These are phyloP conservation scores for Emmelina monodactyla DNA, from an alignment of 2,888 invertebrate species.

Conservation along the genomic window DNA sequence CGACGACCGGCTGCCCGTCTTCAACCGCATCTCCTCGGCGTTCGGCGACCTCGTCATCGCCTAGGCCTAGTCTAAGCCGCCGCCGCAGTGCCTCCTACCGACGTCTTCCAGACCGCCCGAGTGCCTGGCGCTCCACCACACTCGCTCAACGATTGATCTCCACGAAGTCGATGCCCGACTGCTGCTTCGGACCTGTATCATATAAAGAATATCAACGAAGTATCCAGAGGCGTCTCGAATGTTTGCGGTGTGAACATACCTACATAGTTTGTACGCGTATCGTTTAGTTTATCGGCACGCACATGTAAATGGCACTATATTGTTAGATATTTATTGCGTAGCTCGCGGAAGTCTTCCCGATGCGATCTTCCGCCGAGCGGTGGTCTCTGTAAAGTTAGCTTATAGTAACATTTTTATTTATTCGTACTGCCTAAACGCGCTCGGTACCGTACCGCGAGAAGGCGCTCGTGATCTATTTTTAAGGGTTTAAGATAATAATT, in stretches of 20 bases:
- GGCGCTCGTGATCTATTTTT: constrained; percentile 67
- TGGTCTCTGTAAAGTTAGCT: constrained; percentile 65
- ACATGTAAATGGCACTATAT: constrained; percentile 64
- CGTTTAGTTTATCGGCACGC: constrained; percentile 52
- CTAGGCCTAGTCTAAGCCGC: constrained; percentile 58
- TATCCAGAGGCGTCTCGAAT: constrained; percentile 61
- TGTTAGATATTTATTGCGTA: constrained; percentile 63
- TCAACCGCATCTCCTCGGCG: constrained; percentile 63
- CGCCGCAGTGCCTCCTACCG: constrained; percentile 53
- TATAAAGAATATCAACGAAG: constrained; percentile 47
- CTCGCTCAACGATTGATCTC: constrained; percentile 66
- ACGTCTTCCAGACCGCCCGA: constrained; percentile 60
- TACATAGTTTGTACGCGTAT: constrained; percentile 44
- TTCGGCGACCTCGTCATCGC: constrained; percentile 60
- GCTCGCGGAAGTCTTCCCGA: constrained; percentile 65
- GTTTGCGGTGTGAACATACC: constrained; percentile 61
- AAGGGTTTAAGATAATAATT: constrained; percentile 66
- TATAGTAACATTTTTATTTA: constrained; percentile 60
- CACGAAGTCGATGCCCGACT: constrained; percentile 56
- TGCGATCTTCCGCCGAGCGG: constrained; percentile 64
- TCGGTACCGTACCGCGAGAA: constrained; percentile 64
- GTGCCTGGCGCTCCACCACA: constrained; percentile 44
- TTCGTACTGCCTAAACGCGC: constrained; percentile 62
- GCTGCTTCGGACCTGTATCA: constrained; percentile 49
- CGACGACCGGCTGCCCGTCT: constrained; percentile 80